Conservation (phyloP, 2,888 invertebrate species). For the Oasisia sp. region DNA sequence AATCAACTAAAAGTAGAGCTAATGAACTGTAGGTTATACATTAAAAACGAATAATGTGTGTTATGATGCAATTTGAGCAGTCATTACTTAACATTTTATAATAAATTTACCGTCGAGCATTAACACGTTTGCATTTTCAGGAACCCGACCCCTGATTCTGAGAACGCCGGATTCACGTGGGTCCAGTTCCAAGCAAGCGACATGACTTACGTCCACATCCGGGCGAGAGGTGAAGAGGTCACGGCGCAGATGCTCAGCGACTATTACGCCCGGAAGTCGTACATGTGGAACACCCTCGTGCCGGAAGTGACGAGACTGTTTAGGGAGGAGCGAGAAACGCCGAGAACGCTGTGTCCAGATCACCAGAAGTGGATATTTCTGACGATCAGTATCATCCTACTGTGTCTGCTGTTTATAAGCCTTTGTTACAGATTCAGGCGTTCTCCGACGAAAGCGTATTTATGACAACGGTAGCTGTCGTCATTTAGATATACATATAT, state of each 20-base stretch:
- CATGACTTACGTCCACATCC: constrained; percentile 33
- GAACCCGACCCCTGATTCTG: constrained; percentile 28
- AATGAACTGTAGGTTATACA: no score
- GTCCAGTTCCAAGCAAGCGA: constrained; percentile 8
- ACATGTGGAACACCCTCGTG: constrained; percentile 38
- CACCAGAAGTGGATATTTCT: background rate
- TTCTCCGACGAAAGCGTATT: background rate
- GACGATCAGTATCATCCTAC: background rate
- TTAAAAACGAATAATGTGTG: no score
- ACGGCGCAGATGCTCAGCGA: constrained; percentile 26
- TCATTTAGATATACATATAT: background rate
- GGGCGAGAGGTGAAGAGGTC: constrained; percentile 19
- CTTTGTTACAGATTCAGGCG: background rate
- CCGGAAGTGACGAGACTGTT: constrained; percentile 25
- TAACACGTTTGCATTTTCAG: constrained; percentile 22
- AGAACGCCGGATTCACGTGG: constrained; percentile 23
- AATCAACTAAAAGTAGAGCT: no score
- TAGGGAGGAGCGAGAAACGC: background rate
- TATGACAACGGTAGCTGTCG: background rate
- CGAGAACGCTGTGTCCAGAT: background rate
- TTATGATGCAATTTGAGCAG: no score
- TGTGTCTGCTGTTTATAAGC: background rate
- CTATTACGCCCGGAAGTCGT: constrained; percentile 31
- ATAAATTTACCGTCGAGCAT: background rate
- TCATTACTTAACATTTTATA: no score